These are phyloP conservation scores for Platyura marginata DNA, from an alignment of 1,140 invertebrate species.

Conservation along the genomic window DNA sequence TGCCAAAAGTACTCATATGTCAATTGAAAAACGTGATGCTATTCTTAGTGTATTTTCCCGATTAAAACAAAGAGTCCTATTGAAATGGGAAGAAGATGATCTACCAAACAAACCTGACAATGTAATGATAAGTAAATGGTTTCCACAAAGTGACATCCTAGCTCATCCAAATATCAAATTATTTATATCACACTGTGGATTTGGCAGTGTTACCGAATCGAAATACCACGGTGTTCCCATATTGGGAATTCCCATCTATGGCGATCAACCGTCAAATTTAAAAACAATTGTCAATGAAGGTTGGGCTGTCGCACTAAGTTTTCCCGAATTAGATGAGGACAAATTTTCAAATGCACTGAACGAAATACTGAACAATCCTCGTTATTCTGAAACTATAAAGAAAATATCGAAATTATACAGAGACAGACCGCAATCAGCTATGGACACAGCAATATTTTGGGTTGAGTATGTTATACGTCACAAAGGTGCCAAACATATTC, in stretches of 20 bases:
- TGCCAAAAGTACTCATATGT: slow-evolving; percentile 6
- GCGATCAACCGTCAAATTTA: slow-evolving; percentile 28
- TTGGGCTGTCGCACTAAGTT: background rate
- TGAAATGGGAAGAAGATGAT: slow-evolving; percentile 34
- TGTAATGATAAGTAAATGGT: slow-evolving; percentile 29
- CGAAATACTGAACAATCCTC: slow-evolving; percentile 9
- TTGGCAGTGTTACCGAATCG: slow-evolving; percentile 26
- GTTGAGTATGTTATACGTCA: slow-evolving; percentile 24
- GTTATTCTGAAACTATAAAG: slow-evolving; percentile 11
- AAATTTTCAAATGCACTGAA: background rate
- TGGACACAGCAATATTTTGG: slow-evolving; percentile 16
- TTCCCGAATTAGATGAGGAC: background rate
- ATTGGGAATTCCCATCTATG: slow-evolving; percentile 22
- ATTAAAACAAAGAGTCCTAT: slow-evolving; percentile 32
- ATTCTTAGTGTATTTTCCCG: slow-evolving; percentile 22
- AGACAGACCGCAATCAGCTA: slow-evolving; percentile 15
- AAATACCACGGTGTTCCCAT: slow-evolving; percentile 16
- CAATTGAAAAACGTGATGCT: slow-evolving; percentile 5
- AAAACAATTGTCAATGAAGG: slow-evolving; percentile 9
- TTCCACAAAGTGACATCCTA: slow-evolving; percentile 27
- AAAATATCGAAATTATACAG: slow-evolving; percentile 16
- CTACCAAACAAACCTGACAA: slow-evolving; percentile 25
- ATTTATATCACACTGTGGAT: slow-evolving; percentile 35
- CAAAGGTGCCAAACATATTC: slow-evolving; percentile 25
- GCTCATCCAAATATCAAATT: slow-evolving; percentile 23